Conservation (phyloP, 2,888 invertebrate species). For the Seladonia tumulorum region DNA sequence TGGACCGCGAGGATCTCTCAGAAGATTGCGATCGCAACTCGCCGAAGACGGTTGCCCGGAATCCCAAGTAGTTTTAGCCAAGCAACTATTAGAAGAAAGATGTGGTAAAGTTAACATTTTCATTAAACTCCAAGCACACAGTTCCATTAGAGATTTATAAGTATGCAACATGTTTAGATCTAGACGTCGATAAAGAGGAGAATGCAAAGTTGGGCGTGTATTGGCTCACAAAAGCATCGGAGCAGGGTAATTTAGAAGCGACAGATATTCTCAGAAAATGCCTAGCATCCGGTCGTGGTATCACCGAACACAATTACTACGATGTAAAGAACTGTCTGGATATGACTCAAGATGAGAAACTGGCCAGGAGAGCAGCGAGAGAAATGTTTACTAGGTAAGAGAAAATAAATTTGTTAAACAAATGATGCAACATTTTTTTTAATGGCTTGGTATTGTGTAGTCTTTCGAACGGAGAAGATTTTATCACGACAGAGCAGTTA, state of each 20-base stretch:
- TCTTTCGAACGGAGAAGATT: slow-evolving; percentile 93
- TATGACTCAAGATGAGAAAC: slow-evolving; percentile 94
- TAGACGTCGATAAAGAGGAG: slow-evolving; percentile 89
- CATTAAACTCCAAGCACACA: neutral
- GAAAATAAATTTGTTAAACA: slow-evolving; percentile 8
- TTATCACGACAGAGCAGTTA: slow-evolving; percentile 93
- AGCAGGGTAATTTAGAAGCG: slow-evolving; percentile 95
- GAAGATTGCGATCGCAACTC: slow-evolving; percentile 88
- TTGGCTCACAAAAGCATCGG: slow-evolving; percentile 96
- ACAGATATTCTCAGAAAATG: slow-evolving; percentile 91
- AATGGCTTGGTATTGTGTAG: slow-evolving; percentile 83
- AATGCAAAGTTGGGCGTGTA: slow-evolving; percentile 93
- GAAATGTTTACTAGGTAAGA: slow-evolving; percentile 93
- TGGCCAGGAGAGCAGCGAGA: slow-evolving; percentile 94
- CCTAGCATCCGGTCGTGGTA: slow-evolving; percentile 89
- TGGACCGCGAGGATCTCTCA: slow-evolving; percentile 88
- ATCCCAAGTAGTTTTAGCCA: slow-evolving; percentile 94
- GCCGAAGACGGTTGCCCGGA: slow-evolving; percentile 96
- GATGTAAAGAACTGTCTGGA: slow-evolving; percentile 92
- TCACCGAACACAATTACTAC: slow-evolving; percentile 90
- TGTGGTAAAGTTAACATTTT: slow-evolving; percentile 86
- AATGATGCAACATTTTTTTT: neutral
- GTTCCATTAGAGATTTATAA: neutral
- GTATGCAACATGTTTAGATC: slow-evolving; percentile 83
- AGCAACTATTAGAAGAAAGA: slow-evolving; percentile 91